Evolutionary conservation across 2,797 vertebrate species (phyloP).

Genomic region (Selene dorsalis): DNA sequence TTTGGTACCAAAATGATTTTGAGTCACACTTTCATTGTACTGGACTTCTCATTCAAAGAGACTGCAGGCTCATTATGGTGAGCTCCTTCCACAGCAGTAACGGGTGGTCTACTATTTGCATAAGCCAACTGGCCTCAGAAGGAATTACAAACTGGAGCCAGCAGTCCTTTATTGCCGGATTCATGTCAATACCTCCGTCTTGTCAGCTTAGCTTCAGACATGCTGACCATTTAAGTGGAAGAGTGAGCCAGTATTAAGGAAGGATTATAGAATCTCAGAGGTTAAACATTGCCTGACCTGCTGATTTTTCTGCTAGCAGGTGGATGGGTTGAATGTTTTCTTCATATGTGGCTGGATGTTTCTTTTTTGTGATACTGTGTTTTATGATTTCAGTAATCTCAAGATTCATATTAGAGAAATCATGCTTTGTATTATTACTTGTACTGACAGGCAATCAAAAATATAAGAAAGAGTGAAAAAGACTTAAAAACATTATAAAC

Average conservation of each 20-base stretch:
- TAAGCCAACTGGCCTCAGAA: slow-evolving; percentile 63
- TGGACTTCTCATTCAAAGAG: slow-evolving; percentile 30
- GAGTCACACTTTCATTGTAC: neutral
- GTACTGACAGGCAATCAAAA: neutral
- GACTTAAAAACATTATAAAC: neutral
- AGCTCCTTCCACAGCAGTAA: slow-evolving; percentile 46
- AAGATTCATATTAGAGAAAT: neutral
- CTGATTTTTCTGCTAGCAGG: slow-evolving; percentile 29
- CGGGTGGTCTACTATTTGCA: slow-evolving; percentile 74
- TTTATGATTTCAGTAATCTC: neutral
- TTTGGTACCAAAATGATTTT: neutral
- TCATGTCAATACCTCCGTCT: slow-evolving; percentile 73
- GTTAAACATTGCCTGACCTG: slow-evolving; percentile 63
- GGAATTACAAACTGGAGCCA: slow-evolving; percentile 70
- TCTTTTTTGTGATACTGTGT: neutral
- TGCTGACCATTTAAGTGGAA: slow-evolving; percentile 69
- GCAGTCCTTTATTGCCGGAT: slow-evolving; percentile 61
- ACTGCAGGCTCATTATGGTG: slow-evolving; percentile 54
- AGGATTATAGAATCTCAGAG: slow-evolving; percentile 70
- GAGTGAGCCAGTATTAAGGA: slow-evolving; percentile 64
- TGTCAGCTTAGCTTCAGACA: slow-evolving; percentile 76
- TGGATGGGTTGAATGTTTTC: slow-evolving; percentile 13
- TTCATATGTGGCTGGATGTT: neutral
- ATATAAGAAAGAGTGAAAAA: neutral
- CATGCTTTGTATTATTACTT: neutral